Conservation (phyloP, 1,140 invertebrate genomes). For the Lepidurus arcticus region DNA sequence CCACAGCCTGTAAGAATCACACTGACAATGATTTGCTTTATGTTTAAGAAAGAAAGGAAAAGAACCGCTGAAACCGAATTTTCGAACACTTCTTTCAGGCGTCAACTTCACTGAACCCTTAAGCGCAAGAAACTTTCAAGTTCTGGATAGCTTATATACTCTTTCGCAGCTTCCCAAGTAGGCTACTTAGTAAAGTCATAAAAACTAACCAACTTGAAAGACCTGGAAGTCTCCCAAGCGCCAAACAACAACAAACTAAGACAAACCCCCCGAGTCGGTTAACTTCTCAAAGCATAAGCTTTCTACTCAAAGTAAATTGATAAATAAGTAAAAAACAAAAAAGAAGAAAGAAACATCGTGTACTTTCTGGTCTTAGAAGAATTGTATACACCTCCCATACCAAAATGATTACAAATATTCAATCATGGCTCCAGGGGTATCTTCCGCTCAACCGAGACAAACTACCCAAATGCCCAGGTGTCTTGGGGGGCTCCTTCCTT, state of each 20-base stretch:
- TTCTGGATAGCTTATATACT: background rate
- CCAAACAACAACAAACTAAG: background rate
- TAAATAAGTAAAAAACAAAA: too few species aligned
- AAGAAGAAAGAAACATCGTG: too few species aligned
- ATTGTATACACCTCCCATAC: too few species aligned
- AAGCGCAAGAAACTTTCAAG: background rate
- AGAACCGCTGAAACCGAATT: background rate
- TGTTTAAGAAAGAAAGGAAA: background rate
- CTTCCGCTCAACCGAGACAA: too few species aligned
- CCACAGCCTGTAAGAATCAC: background rate
- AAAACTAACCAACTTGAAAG: background rate
- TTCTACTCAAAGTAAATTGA: too few species aligned
- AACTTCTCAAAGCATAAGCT: too few species aligned
- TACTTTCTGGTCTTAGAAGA: too few species aligned
- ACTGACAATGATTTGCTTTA: constrained; percentile 8
- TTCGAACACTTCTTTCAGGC: background rate
- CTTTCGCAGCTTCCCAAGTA: background rate
- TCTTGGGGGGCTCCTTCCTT: too few species aligned
- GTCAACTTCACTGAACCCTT: background rate
- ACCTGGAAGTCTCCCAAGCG: background rate
- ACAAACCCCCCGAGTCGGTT: too few species aligned
- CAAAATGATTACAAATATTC: too few species aligned
- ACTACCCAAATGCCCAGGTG: too few species aligned
- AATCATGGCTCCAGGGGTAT: too few species aligned
- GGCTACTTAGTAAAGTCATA: background rate